phyloP scores from a whole-genome alignment of 2,797 vertebrate species.

The Hippopotamyrus pictus region DNA sequence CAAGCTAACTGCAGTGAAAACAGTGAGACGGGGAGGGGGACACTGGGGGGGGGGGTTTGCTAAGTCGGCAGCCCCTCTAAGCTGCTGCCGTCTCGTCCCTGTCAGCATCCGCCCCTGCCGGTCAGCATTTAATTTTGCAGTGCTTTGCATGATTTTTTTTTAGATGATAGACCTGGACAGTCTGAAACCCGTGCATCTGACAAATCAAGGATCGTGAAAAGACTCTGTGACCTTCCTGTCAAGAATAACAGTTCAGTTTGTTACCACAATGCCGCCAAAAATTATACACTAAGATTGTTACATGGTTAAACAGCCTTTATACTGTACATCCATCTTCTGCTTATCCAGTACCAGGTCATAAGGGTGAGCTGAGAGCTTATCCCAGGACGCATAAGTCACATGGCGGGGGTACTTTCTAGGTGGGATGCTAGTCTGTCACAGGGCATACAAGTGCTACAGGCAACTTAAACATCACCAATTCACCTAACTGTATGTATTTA shows the following conservation, averaged over 20 bases:
- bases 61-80: not conserved
- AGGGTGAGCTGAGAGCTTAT: not conserved
- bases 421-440: not conserved
- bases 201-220: not conserved
- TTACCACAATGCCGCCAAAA: not conserved
- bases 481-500: not conserved
- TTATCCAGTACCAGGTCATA: not conserved
- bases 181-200: not conserved
- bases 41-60: not conserved
- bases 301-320: not conserved
- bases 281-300: not conserved
- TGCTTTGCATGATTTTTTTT: not conserved
- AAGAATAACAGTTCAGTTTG: not conserved
- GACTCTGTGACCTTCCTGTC: not conserved
- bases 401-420: not conserved
- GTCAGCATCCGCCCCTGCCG: not conserved
- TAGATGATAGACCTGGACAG: not conserved
- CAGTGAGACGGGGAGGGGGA: not conserved
- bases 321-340: not conserved
- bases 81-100: not conserved
- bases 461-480: not conserved
- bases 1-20: not conserved
- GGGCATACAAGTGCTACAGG: not conserved
- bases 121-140: not conserved
- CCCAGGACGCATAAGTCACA: not conserved